Conservation (phyloP, 1,140 invertebrate species). For the Drosophila parvula region DNA sequence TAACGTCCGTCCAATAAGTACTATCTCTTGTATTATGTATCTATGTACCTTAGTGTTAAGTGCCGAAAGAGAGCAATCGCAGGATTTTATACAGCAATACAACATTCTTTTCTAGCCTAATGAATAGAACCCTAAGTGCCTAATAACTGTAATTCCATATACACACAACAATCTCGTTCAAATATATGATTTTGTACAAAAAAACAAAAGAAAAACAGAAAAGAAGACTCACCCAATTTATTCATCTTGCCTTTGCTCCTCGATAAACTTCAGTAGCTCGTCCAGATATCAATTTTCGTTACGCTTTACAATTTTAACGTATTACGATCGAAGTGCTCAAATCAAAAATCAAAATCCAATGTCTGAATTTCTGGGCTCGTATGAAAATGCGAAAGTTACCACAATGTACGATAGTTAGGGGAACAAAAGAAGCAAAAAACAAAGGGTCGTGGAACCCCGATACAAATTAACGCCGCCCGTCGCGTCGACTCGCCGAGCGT, state of each 20-base stretch:
- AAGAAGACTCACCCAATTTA: slow-evolving; percentile 64
- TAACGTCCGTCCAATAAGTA: slow-evolving; percentile 66
- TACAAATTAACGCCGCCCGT: slow-evolving; percentile 63
- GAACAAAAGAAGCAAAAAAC: slow-evolving; percentile 63
- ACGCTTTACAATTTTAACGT: slow-evolving; percentile 41
- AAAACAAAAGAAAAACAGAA: neutral
- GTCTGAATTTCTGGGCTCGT: slow-evolving; percentile 35
- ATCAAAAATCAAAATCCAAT: slow-evolving; percentile 38
- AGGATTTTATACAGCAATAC: slow-evolving; percentile 22
- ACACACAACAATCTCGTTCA: slow-evolving; percentile 26
- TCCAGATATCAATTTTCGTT: slow-evolving; percentile 19
- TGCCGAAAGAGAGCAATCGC: slow-evolving; percentile 42
- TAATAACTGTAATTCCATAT: slow-evolving; percentile 27
- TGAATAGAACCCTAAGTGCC: slow-evolving; percentile 53
- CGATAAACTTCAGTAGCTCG: neutral
- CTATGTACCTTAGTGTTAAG: slow-evolving; percentile 55
- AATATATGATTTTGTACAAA: slow-evolving; percentile 38
- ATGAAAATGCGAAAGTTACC: slow-evolving; percentile 48
- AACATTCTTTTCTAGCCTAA: slow-evolving; percentile 38
- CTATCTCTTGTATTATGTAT: slow-evolving; percentile 51
- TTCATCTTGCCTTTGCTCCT: slow-evolving; percentile 56
- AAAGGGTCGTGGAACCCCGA: slow-evolving; percentile 64
- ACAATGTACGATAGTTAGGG: slow-evolving; percentile 34
- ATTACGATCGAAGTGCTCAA: slow-evolving; percentile 32
- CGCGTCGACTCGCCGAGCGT: slow-evolving; percentile 55